A percentile compares a stretch with the other conserved stretches of the same genome.
phyloP scores from a whole-genome alignment of 2,888 invertebrate genomes.

The Hemistola chrysoprasaria region DNA sequence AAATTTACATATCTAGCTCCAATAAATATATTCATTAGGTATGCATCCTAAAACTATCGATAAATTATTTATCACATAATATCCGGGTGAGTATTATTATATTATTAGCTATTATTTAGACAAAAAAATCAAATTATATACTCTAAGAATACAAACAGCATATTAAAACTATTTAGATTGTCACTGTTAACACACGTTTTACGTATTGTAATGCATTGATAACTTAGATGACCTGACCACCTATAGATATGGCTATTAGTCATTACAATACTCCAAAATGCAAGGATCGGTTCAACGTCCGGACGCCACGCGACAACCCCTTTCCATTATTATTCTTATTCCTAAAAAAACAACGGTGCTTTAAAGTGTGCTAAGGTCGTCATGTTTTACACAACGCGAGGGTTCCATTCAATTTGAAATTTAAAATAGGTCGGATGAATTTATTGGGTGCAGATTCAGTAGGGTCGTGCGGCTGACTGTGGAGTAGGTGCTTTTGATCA shows the following conservation, averaged over 20 bases:
- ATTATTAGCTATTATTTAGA: conserved; percentile 5
- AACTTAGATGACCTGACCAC: conserved; percentile 19
- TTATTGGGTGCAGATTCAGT: conserved; percentile 48
- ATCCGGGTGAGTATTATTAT: neutral
- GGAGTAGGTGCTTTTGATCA: conserved; percentile 17
- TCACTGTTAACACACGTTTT: no score
- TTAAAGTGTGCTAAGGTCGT: conserved; percentile 69
- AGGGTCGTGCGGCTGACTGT: conserved; percentile 27
- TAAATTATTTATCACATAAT: no score
- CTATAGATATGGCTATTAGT: conserved; percentile 2
- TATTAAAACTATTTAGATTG: no score
- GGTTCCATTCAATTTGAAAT: conserved; percentile 39
- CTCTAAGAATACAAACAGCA: no score
- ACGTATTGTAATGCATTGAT: no score
- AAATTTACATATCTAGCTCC: no score
- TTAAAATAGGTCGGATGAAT: conserved; percentile 38
- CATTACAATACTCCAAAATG: conserved; percentile 21
- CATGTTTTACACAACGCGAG: conserved; percentile 40
- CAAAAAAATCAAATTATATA: no score
- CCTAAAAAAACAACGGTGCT: conserved; percentile 42
- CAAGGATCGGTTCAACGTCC: conserved; percentile 62
- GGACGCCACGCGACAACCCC: conserved; percentile 65
- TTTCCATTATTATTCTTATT: conserved; percentile 54
- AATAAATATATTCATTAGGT: no score
- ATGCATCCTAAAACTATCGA: no score